These are phyloP conservation scores for Stichopus horrens DNA, from an alignment of 53 echinoderm and acorn worm species.

Conservation along the genomic window DNA sequence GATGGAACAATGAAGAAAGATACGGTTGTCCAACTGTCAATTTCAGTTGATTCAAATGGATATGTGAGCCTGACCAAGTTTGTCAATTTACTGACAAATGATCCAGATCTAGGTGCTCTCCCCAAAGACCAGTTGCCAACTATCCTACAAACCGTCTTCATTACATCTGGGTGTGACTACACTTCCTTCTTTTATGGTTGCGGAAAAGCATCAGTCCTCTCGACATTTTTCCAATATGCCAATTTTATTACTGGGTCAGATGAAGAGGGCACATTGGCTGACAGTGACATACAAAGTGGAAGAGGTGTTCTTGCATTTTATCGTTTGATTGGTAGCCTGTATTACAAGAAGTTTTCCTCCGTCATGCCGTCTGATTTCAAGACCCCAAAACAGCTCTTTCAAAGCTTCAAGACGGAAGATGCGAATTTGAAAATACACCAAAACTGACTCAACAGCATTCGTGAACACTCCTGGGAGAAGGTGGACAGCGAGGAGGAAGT, in stretches of 20 bases:
- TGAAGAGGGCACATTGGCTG: background rate
- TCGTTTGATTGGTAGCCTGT: constrained; percentile 16
- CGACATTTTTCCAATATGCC: constrained; percentile 25
- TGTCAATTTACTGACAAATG: background rate
- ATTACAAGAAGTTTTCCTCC: constrained; percentile 2
- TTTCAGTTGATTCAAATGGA: background rate
- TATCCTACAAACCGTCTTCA: constrained; percentile 16
- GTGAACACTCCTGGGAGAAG: constrained; percentile 30
- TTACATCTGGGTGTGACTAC: constrained; percentile 42
- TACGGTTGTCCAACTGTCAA: constrained; percentile 23
- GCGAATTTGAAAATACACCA: background rate
- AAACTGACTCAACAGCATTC: constrained; percentile 2
- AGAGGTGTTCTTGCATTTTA: constrained; percentile 2
- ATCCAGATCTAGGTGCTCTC: constrained; percentile 18
- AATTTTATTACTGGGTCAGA: constrained; percentile 23
- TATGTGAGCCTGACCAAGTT: constrained; percentile 26
- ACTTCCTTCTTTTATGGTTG: constrained; percentile 41
- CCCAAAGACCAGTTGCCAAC: constrained; percentile 14
- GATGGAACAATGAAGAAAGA: background rate
- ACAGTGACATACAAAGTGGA: background rate
- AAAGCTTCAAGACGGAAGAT: background rate
- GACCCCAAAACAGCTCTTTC: constrained; percentile 25
- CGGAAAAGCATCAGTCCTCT: constrained; percentile 31
- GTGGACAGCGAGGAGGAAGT: constrained; percentile 33
- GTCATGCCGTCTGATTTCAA: constrained; percentile 16